Percentiles rank a stretch among this genome's conserved stretches.
These are phyloP conservation scores for Euproctis similis DNA, from an alignment of 2,888 invertebrate genomes.

Conservation along the genomic window DNA sequence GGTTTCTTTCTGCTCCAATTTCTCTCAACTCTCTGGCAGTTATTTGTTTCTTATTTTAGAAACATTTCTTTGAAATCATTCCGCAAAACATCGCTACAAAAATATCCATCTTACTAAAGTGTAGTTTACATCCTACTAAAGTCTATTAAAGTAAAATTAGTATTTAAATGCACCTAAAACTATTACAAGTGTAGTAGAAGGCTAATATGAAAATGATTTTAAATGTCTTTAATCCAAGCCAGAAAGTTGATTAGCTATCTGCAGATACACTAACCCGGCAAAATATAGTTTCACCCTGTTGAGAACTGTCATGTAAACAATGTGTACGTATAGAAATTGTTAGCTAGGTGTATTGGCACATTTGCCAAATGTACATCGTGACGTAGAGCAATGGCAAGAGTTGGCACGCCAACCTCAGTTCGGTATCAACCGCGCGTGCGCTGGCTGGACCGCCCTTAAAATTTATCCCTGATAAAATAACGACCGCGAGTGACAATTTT, in stretches of 20 bases:
- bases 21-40: slow-evolving; percentile 16
- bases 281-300: slow-evolving; percentile 30
- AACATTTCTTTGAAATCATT: slow-evolving; percentile 17
- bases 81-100: slow-evolving; percentile 28
- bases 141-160: no score
- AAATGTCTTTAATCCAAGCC: slow-evolving; percentile 35
- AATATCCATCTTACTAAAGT: no score
- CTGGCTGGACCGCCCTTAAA: slow-evolving; percentile 46
- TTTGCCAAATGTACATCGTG: slow-evolving; percentile 40
- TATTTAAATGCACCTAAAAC: no score
- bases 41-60: slow-evolving; percentile 21
- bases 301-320: slow-evolving; percentile 34
- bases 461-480: slow-evolving; percentile 45
- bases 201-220: slow-evolving; percentile 43
- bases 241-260: slow-evolving; percentile 24
- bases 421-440: slow-evolving; percentile 59
- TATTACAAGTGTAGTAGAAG: slow-evolving; percentile 31
- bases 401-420: slow-evolving; percentile 45
- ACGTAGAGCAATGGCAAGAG: slow-evolving; percentile 24
- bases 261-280: slow-evolving; percentile 27
- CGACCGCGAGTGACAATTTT: slow-evolving; percentile 53
- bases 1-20: slow-evolving; percentile 17
- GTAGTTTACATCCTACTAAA: no score
- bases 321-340: slow-evolving; percentile 31
- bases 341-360: slow-evolving; percentile 28